Conservation (phyloP, 2,113 vertebrate genomes). For the Chroicocephalus ridibundus region DNA sequence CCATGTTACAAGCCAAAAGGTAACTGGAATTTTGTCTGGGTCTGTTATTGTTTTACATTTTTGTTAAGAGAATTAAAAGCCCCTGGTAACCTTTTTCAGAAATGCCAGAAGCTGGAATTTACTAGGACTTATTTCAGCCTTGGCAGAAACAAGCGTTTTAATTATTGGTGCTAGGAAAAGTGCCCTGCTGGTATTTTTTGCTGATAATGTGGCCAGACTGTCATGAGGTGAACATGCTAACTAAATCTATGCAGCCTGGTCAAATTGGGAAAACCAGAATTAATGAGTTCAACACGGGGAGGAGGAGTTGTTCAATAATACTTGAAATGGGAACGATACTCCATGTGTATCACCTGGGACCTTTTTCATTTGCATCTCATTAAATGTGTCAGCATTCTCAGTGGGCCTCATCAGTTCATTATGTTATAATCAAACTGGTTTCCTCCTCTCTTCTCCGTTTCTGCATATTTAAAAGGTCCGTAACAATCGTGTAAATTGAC, state of each 20-base stretch:
- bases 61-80: conserved; percentile 38
- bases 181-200: conserved; percentile 32
- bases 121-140: background rate
- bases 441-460: background rate
- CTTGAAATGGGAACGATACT: background rate
- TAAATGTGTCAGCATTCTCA: background rate
- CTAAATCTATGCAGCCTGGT: background rate
- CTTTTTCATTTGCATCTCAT: background rate
- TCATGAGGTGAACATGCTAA: background rate
- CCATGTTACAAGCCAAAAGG: conserved; percentile 90
- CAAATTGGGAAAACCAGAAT: background rate
- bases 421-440: background rate
- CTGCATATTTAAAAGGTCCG: background rate
- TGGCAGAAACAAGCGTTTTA: conserved; percentile 30
- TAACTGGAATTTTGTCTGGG: conserved; percentile 53
- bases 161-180: conserved; percentile 33
- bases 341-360: background rate
- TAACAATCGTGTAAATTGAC: background rate
- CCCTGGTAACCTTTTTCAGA: conserved; percentile 39
- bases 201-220: conserved; percentile 24
- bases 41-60: conserved; percentile 1
- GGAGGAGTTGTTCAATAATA: background rate
- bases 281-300: background rate
- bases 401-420: background rate
- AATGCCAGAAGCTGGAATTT: conserved; percentile 61